Evolutionary conservation across 2,888 invertebrate genomes (phyloP).

Genomic region (Blastobasis lacticolella): DNA sequence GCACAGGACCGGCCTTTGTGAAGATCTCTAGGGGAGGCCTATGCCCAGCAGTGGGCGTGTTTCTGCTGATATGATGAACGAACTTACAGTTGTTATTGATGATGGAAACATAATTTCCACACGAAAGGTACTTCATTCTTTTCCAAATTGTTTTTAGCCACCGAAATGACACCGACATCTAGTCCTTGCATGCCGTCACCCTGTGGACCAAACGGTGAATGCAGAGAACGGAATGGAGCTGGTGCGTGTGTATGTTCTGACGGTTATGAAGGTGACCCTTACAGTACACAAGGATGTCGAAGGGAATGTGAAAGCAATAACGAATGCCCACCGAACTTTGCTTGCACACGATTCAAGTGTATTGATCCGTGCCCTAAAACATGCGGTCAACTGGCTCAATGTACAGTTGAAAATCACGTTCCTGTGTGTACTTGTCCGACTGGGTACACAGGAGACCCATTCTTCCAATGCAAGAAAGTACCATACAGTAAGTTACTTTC

Average conservation of each 20-base stretch:
- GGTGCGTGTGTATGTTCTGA: constrained; percentile 89
- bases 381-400: constrained; percentile 87
- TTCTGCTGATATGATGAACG: too few relatives aligned
- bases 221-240: constrained; percentile 86
- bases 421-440: constrained; percentile 84
- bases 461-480: constrained; percentile 80
- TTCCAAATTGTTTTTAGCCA: constrained; percentile 53
- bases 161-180: constrained; percentile 77
- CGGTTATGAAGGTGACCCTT: constrained; percentile 88
- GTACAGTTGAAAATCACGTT: constrained; percentile 84
- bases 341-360: constrained; percentile 89
- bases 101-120: too few relatives aligned
- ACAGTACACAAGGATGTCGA: constrained; percentile 80
- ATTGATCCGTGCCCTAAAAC: constrained; percentile 89
- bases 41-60: too few relatives aligned
- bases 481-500: constrained; percentile 40
- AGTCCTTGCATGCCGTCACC: constrained; percentile 89
- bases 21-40: too few relatives aligned
- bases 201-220: constrained; percentile 90
- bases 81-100: too few relatives aligned
- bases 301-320: constrained; percentile 86
- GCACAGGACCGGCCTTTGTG: too few relatives aligned
- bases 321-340: constrained; percentile 81
- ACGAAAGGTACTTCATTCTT: too few relatives aligned
- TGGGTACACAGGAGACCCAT: constrained; percentile 88